phyloP scores from a whole-genome alignment of 2,888 invertebrate species.

The Nymphalis polychloros region DNA sequence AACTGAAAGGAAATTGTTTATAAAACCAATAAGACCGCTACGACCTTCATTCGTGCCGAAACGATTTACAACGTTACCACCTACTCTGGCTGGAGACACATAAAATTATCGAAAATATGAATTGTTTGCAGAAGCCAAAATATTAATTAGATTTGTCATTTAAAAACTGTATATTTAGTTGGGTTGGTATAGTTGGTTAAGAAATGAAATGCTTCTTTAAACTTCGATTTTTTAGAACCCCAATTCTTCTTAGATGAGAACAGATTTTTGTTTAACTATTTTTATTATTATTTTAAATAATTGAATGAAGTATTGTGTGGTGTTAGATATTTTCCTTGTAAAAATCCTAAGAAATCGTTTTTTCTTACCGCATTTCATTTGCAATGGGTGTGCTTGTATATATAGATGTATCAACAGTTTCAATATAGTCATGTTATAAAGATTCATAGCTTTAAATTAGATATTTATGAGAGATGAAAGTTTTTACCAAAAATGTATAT shows the following conservation, averaged over 20 bases:
- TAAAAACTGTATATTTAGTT: slow-evolving; percentile 39
- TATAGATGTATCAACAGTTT: slow-evolving; percentile 61
- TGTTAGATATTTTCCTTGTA: neutral
- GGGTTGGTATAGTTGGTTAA: slow-evolving; percentile 40
- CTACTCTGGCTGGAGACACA: slow-evolving; percentile 44
- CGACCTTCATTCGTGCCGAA: slow-evolving; percentile 70
- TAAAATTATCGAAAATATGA: slow-evolving; percentile 36
- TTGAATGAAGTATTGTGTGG: neutral
- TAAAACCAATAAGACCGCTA: slow-evolving; percentile 68
- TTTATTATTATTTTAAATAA: neutral
- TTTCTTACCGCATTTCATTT: slow-evolving; percentile 31
- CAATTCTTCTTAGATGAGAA: neutral
- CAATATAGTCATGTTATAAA: slow-evolving; percentile 75
- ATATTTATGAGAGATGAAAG: slow-evolving; percentile 65
- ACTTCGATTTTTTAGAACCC: slow-evolving; percentile 34
- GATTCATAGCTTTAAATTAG: slow-evolving; percentile 77
- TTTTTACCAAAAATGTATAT: slow-evolving; percentile 80
- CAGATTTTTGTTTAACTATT: neutral
- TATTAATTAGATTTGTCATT: slow-evolving; percentile 31
- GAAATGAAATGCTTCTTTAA: slow-evolving; percentile 31
- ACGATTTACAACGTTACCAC: slow-evolving; percentile 56
- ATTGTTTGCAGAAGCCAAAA: slow-evolving; percentile 28
- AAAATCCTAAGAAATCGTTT: slow-evolving; percentile 27
- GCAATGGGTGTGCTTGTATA: slow-evolving; percentile 47
- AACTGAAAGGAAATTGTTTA: slow-evolving; percentile 66